Evolutionary conservation across 2,888 invertebrate genomes (phyloP).

Genomic region (Alentia gelatinosa): DNA sequence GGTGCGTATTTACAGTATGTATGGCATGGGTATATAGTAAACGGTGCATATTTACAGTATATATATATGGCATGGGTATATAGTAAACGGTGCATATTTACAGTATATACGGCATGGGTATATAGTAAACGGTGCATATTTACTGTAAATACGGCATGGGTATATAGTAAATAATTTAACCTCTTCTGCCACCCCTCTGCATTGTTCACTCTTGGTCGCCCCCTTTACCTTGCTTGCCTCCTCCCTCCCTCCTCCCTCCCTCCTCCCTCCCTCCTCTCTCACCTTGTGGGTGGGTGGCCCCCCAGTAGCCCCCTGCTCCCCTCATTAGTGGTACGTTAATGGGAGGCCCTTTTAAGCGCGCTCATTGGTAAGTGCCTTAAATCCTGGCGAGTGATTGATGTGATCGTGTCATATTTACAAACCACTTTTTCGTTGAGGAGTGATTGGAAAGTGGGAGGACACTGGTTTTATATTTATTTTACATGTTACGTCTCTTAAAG

Average conservation of each 20-base stretch:
- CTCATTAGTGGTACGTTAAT: background rate
- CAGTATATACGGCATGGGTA: too few species aligned
- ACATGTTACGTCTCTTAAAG: background rate
- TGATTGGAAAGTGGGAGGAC: background rate
- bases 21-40: too few species aligned
- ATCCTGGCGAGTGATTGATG: background rate
- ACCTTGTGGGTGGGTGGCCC: too few species aligned
- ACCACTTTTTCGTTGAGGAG: background rate
- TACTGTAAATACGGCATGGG: too few species aligned
- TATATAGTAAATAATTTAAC: background rate
- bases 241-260: background rate
- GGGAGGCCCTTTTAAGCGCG: background rate
- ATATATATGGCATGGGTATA: too few species aligned
- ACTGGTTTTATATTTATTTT: background rate
- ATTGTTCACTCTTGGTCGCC: too few species aligned
- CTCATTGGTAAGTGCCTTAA: background rate
- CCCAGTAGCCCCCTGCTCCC: background rate
- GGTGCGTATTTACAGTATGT: too few species aligned
- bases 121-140: too few species aligned
- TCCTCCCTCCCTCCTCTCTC: background rate
- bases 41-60: too few species aligned
- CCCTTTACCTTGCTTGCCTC: too few species aligned
- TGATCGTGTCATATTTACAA: background rate
- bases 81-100: too few species aligned
- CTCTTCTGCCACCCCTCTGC: too few species aligned